Base-by-base conservation (phyloP, 2,888 invertebrate genomes). In the Autographa pulchrina region DNA sequence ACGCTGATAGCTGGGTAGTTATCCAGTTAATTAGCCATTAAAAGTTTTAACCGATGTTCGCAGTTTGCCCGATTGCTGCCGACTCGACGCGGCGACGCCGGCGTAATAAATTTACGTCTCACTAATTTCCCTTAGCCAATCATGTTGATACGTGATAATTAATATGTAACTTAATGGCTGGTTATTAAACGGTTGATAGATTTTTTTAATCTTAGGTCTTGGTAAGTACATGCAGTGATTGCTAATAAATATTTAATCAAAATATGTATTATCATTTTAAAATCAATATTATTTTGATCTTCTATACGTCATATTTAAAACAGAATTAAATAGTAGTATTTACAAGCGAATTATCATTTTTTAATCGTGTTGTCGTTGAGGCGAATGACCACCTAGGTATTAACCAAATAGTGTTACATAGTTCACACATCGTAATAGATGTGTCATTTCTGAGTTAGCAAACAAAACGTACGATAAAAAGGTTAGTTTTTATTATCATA, bases 1-100 rank as follows among this genome's bases (percentile, higher is more conserved):
- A 72, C 63, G 78, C 72, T 77, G 84, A 86, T 84, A 84, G 81
- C 78, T 66, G 70, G 74, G 75, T 83, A 85, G 85, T 80, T 85
- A 83, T 84, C 81, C 76, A 84, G 77, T 86, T 90, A 91, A 91
- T 91, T 90, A 90, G 84, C 89, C 85, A 88, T 91, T 91, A 91
- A 91, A 91, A 92, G 85, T 91, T 92, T 83, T 82, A 83, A 82
- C 83, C 80, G 78, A 73, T 75, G 81, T 74, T 75, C 76, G 82
- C 73, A 76, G 72, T 77, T 72, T 31, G 52, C 69, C 71, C 70
- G 73, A 79, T 82, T 78, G 78, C 77, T 64, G 68, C 67, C 61
- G 69, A 58, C 68, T 56, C 65, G 68, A 31, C 43, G 43, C 32
- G 61, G 25, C 65, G 68, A 31, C 43, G 43, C 32, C 63, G 25